Base-by-base conservation (phyloP, 2,797 vertebrate genomes). In the Stomatorhinus walkeri region DNA sequence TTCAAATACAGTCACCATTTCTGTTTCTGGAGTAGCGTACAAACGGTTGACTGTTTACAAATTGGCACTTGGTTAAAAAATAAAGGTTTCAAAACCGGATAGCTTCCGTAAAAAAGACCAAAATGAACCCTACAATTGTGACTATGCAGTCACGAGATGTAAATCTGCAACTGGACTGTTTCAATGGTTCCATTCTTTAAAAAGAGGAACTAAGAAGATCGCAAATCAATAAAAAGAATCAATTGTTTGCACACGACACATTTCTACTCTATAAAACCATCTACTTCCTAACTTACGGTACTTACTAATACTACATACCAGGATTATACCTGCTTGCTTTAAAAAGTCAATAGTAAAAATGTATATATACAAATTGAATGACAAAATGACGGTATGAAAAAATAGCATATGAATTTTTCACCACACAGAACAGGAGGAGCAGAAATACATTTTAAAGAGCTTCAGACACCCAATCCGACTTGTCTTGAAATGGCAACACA, bases 291-390 rank as follows among this genome's bases (percentile, higher is more conserved):
- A 88, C n/a, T 81, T 64, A 87, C 90, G 76, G 49, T 83, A 86
- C 81, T 79, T 72, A 49, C 90, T 89, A 90, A 59, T 32, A 46
- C 90, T 89, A 89, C 52, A 88, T 61, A 90, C 83, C 87, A 85
- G 40, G 51, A 88, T 49, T 85, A 59, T 81, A 85, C 36, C 54
- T 61, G 14, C 22, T 86, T 51, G 40, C 43, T 59, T 89, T 88
- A 81, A 88, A 88, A 89, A 88, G 90, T 89, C 89, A 86, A 87
- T 89, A 90, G 61, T 89, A 90, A 89, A 89, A 90, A 88, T 85
- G 89, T 87, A 85, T 90, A 90, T 90, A 88, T 96, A 96, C 95
- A 96, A 94, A 94, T 93, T 92, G 93, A 95, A 95, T 95, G 95
- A 93, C 94, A 95, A 93, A 93, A 95, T 95, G 93, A 72, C 76